Evolutionary conservation across 2,113 vertebrate species (phyloP).

Genomic region (Platycercus adscitus): DNA sequence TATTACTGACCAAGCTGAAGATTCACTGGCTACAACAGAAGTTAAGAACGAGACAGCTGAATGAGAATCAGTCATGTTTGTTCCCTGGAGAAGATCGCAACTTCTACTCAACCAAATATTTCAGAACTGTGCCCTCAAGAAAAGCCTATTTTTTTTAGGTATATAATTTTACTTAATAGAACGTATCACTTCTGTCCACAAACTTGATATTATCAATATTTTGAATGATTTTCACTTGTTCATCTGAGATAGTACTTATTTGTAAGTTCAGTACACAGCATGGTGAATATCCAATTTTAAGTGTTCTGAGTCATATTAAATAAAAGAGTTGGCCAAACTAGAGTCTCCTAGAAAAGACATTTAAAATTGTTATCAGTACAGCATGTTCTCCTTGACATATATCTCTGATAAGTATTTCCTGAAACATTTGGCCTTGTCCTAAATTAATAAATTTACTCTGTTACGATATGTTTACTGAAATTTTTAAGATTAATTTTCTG

Average conservation of each 20-base stretch:
- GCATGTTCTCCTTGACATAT: not conserved
- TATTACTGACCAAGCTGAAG: not conserved
- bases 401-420: not conserved
- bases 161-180: not conserved
- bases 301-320: not conserved
- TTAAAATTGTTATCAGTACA: not conserved
- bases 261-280: not conserved
- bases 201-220: not conserved
- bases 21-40: not conserved
- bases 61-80: not conserved
- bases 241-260: not conserved
- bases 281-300: not conserved
- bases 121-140: not conserved
- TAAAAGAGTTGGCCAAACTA: not conserved
- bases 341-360: not conserved
- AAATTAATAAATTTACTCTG: not conserved
- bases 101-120: not conserved
- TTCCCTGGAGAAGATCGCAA: not conserved
- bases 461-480: not conserved
- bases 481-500: constrained; percentile 1
- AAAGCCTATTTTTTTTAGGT: not conserved
- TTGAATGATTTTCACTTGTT: not conserved
- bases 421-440: not conserved
- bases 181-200: not conserved
- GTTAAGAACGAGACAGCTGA: not conserved